phyloP scores from a whole-genome alignment of 2,797 vertebrate genomes.

The Microcaecilia unicolor region DNA sequence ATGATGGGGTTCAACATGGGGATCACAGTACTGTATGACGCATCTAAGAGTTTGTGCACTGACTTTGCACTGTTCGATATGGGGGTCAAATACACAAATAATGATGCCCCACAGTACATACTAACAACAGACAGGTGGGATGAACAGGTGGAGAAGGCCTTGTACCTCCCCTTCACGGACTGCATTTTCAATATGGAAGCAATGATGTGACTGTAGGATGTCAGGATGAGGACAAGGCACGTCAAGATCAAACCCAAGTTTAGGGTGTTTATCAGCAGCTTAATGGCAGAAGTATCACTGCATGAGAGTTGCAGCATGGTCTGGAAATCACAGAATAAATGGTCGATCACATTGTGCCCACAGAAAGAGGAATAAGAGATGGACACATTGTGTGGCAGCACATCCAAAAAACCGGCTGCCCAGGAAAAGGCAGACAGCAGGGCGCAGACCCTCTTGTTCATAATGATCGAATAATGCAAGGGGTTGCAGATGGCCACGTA shows the following conservation, averaged over 20 bases:
- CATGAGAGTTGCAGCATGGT: constrained; percentile 19
- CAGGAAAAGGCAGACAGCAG: not conserved
- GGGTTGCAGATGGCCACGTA: constrained; percentile 17
- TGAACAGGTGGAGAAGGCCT: constrained; percentile 4
- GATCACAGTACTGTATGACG: constrained; percentile 19
- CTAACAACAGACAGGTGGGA: constrained; percentile 15
- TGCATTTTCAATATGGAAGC: constrained; percentile 1
- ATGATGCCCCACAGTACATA: constrained; percentile 13
- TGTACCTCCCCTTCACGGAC: not conserved
- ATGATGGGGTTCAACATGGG: constrained; percentile 29
- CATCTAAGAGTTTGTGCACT: constrained; percentile 11
- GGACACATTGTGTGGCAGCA: constrained; percentile 9
- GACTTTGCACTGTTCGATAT: constrained; percentile 5
- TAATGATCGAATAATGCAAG: constrained; percentile 7
- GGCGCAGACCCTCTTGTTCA: constrained; percentile 1
- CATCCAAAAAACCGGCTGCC: constrained; percentile 12
- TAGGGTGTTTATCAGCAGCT: constrained; percentile 11
- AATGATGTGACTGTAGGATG: constrained; percentile 16
- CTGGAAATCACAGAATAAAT: constrained; percentile 17
- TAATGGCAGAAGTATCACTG: not conserved
- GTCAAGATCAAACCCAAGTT: not conserved
- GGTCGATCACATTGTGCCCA: constrained; percentile 3
- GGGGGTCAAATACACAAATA: constrained; percentile 18
- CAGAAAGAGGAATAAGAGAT: constrained; percentile 6
- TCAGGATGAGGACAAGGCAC: not conserved